Evolutionary conservation across 1,140 invertebrate genomes (phyloP).

Genomic region (Eurosta solidaginis): DNA sequence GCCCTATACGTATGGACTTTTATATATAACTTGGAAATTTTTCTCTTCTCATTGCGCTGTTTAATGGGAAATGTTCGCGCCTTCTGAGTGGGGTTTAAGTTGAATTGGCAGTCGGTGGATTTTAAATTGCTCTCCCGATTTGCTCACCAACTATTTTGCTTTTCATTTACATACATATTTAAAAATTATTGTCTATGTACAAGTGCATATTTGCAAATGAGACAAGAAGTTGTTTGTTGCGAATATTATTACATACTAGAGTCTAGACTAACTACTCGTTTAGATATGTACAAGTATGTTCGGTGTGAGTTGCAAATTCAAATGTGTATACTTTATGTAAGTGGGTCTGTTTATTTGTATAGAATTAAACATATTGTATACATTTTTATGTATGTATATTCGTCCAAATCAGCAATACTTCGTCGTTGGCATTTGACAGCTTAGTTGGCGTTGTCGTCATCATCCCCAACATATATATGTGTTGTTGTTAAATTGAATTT

Average conservation of each 20-base stretch:
- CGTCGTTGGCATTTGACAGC: neutral
- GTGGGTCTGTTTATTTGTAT: neutral
- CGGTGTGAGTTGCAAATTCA: neutral
- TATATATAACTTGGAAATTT: no score
- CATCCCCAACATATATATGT: neutral
- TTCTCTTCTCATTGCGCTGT: no score
- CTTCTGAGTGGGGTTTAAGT: neutral
- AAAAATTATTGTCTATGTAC: no score
- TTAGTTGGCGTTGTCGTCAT: conserved; percentile 9
- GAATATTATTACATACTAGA: no score
- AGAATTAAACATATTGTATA: neutral
- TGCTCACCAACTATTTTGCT: neutral
- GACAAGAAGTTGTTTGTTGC: neutral
- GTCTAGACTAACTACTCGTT: neutral
- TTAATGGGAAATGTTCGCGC: neutral
- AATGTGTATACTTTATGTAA: neutral
- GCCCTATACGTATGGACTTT: no score
- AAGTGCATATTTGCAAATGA: neutral
- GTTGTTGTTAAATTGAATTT: neutral
- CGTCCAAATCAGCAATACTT: neutral
- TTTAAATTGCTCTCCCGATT: neutral
- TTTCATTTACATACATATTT: no score
- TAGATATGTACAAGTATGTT: no score
- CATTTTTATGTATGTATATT: neutral
- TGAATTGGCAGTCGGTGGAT: neutral